Conservation (phyloP, 2,113 vertebrate genomes). For the Mesembrinibis cayennensis region DNA sequence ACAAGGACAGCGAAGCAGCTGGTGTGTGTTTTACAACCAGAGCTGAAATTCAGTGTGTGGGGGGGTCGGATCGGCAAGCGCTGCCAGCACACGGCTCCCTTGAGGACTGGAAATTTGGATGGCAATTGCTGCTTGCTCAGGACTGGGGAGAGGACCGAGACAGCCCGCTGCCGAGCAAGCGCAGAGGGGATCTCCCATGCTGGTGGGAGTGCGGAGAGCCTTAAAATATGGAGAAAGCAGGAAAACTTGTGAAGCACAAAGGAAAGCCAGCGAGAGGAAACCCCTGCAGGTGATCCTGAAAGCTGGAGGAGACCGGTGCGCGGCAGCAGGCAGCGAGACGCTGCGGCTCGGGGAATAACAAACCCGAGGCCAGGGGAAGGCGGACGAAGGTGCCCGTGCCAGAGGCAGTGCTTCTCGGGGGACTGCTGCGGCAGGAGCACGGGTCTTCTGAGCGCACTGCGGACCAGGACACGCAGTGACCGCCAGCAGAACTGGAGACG, state of each 20-base stretch:
- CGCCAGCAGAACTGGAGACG: background rate
- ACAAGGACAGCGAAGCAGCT: background rate
- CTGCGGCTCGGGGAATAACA: background rate
- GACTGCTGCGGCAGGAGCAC: background rate
- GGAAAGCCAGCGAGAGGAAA: background rate
- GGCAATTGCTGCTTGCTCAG: background rate
- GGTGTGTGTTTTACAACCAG: background rate
- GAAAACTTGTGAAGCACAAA: background rate
- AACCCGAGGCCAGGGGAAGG: background rate
- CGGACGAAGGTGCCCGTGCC: fast-evolving
- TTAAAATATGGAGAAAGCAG: background rate
- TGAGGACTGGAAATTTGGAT: background rate
- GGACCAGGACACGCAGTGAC: background rate
- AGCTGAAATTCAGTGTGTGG: background rate
- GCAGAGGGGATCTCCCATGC: background rate
- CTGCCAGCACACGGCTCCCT: background rate
- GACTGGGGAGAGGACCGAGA: background rate
- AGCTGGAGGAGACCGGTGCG: background rate
- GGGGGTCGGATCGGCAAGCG: background rate
- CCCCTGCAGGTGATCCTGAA: background rate
- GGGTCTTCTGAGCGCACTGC: fast-evolving
- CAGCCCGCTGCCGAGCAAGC: background rate
- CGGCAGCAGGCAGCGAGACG: background rate
- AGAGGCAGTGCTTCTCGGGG: fast-evolving
- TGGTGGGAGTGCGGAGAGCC: background rate